Conservation (phyloP, 1,140 invertebrate genomes). For the Cardiocondyla obscurior region DNA sequence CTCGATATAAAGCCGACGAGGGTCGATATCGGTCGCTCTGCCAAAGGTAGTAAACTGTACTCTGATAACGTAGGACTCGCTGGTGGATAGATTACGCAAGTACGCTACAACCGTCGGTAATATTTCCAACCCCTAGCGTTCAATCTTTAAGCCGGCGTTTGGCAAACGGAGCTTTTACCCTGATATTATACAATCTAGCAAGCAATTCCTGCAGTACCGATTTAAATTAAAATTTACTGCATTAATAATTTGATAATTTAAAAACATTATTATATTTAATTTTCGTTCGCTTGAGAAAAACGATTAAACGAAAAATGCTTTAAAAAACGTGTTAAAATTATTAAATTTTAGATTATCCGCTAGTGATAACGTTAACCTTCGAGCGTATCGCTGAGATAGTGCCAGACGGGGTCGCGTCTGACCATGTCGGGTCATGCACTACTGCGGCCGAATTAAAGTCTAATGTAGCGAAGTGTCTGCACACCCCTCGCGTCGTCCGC, state of each 20-base stretch:
- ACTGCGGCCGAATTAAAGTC: slow-evolving; percentile 70
- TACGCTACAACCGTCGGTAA: slow-evolving; percentile 4
- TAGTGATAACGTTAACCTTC: slow-evolving; percentile 7
- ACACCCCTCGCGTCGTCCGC: slow-evolving; percentile 16
- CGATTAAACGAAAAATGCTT: too few relatives aligned
- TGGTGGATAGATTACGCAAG: background rate
- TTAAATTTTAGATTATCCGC: background rate
- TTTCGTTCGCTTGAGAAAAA: background rate
- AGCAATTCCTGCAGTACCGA: background rate
- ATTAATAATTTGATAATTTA: background rate
- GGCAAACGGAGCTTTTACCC: background rate
- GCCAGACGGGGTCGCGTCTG: slow-evolving; percentile 54
- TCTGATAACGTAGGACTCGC: background rate
- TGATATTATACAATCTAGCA: background rate
- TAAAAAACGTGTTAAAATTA: too few relatives aligned
- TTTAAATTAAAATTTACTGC: background rate
- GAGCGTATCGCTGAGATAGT: slow-evolving; percentile 55
- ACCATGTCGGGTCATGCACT: slow-evolving; percentile 57
- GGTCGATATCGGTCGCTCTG: background rate
- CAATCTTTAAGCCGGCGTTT: slow-evolving; percentile 2
- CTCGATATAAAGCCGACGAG: background rate
- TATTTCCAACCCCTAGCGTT: slow-evolving; percentile 15
- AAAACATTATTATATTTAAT: background rate
- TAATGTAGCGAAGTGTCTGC: slow-evolving; percentile 62
- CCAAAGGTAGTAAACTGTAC: background rate